A percentile compares a stretch with the other conserved stretches of the same genome.
Evolutionary conservation across 2,888 invertebrate genomes (phyloP).

Genomic region (Holacanthella duospinosa): DNA sequence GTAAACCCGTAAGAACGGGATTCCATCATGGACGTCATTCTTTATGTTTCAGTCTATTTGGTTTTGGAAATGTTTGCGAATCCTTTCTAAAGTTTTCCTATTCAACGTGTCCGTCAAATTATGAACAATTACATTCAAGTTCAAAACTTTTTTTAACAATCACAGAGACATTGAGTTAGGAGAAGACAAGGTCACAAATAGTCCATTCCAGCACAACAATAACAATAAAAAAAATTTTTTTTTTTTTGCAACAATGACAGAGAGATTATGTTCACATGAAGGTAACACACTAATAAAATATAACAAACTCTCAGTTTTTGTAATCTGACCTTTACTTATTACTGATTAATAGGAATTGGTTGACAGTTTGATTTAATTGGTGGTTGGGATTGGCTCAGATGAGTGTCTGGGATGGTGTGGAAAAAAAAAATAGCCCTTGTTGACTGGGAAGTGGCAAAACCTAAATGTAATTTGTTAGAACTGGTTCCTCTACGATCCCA

Average conservation of each 20-base stretch:
- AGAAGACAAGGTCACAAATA: background rate
- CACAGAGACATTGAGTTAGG: background rate
- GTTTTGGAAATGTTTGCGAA: background rate
- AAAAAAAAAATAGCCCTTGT: background rate
- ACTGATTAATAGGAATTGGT: background rate
- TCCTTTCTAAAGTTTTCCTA: background rate
- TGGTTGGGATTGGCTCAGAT: background rate
- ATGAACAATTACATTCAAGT: too few relatives aligned
- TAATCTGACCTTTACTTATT: background rate
- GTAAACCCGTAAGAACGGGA: constrained; percentile 35
- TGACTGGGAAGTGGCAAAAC: background rate
- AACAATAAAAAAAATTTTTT: too few relatives aligned
- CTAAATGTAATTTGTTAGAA: background rate
- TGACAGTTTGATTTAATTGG: background rate
- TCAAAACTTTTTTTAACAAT: background rate
- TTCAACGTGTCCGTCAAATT: background rate
- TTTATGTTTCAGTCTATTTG: background rate
- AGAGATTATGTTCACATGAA: background rate
- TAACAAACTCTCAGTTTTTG: background rate
- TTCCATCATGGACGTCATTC: constrained; percentile 35
- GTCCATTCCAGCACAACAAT: too few relatives aligned
- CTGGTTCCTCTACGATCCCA: background rate
- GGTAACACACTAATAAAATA: background rate
- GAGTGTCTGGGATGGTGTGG: background rate
- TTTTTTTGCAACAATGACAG: background rate